Percentiles rank a stretch among this genome's conserved stretches.
Evolutionary conservation across 1,140 invertebrate genomes (phyloP).

Genomic region (Forficula auricularia): DNA sequence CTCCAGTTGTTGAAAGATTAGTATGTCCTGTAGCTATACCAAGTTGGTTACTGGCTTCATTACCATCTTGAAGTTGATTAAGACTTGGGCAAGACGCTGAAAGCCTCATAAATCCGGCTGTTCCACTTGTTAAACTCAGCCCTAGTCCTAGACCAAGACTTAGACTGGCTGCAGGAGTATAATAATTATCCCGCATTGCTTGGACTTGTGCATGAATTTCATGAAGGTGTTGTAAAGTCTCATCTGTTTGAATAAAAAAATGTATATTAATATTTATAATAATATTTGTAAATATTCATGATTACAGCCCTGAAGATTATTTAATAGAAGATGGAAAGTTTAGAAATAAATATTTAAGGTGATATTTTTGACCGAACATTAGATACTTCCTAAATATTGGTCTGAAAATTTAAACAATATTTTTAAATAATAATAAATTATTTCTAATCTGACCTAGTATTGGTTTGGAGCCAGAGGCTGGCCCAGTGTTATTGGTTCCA

Average conservation of each 20-base stretch:
- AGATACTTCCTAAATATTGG: too few relatives aligned
- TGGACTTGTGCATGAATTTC: slow-evolving; percentile 56
- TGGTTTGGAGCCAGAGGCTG: too few relatives aligned
- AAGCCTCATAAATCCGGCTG: slow-evolving; percentile 25
- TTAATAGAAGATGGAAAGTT: slow-evolving; percentile 4
- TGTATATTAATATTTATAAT: slow-evolving; percentile 2
- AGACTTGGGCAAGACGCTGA: slow-evolving; percentile 61
- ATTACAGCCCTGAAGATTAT: slow-evolving; percentile 4
- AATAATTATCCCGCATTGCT: slow-evolving; percentile 41
- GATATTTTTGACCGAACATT: too few relatives aligned
- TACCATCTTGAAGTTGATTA: slow-evolving; percentile 13
- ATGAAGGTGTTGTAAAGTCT: slow-evolving; percentile 55
- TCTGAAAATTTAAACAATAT: too few relatives aligned
- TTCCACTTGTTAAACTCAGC: slow-evolving; percentile 2
- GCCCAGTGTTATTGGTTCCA: background rate
- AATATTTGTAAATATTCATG: too few relatives aligned
- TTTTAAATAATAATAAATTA: too few relatives aligned
- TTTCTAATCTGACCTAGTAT: too few relatives aligned
- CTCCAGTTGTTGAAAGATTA: slow-evolving; percentile 2
- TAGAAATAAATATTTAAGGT: too few relatives aligned
- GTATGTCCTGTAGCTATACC: background rate
- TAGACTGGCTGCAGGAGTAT: slow-evolving; percentile 9
- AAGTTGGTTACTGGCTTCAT: too few relatives aligned
- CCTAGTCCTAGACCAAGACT: slow-evolving; percentile 1
- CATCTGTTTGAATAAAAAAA: slow-evolving; percentile 31